Evolutionary conservation across 2,113 vertebrate genomes (phyloP).

Genomic region (Neofelis nebulosa): DNA sequence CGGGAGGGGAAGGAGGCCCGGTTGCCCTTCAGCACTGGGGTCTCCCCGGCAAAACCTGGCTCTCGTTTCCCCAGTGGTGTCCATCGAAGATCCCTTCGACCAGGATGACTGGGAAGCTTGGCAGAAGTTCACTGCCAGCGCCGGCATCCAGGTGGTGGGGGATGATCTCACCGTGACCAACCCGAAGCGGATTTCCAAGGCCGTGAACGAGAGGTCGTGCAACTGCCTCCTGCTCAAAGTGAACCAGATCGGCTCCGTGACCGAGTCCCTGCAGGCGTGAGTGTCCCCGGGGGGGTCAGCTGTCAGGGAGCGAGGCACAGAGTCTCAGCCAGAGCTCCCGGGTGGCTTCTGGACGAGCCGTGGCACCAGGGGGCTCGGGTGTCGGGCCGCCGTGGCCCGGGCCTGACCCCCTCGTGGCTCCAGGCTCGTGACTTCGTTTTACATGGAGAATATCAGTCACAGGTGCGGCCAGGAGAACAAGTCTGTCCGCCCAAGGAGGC

Average conservation of each 20-base stretch:
- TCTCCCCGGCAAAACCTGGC: rapidly evolving
- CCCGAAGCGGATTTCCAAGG: conserved; percentile 96
- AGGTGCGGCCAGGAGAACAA: rapidly evolving
- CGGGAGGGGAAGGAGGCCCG: rapidly evolving
- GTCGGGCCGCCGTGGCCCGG: rapidly evolving
- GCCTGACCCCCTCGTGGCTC: rapidly evolving
- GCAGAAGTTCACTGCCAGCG: conserved; percentile 92
- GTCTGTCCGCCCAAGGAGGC: background rate
- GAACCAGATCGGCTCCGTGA: conserved; percentile 98
- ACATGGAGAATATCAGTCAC: rapidly evolving
- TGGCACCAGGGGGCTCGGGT: rapidly evolving
- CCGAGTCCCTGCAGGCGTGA: conserved; percentile 97
- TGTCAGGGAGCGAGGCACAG: rapidly evolving
- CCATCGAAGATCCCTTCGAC: conserved; percentile 99
- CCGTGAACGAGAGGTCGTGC: conserved; percentile 92
- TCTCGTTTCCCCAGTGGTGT: conserved; percentile 89
- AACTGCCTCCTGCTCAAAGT: conserved; percentile 99
- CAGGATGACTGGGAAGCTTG: conserved; percentile 98
- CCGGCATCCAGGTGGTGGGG: conserved; percentile 95
- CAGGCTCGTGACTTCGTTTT: rapidly evolving
- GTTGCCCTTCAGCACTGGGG: rapidly evolving
- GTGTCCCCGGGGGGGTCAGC: conserved; percentile 52
- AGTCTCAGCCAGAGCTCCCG: background rate
- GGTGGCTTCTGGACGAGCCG: rapidly evolving
- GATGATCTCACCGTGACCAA: conserved; percentile 99